A percentile compares a stretch with the other conserved stretches of the same genome.
Evolutionary conservation across 2,797 vertebrate genomes (phyloP).

Genomic region (Gallinago solitaria): DNA sequence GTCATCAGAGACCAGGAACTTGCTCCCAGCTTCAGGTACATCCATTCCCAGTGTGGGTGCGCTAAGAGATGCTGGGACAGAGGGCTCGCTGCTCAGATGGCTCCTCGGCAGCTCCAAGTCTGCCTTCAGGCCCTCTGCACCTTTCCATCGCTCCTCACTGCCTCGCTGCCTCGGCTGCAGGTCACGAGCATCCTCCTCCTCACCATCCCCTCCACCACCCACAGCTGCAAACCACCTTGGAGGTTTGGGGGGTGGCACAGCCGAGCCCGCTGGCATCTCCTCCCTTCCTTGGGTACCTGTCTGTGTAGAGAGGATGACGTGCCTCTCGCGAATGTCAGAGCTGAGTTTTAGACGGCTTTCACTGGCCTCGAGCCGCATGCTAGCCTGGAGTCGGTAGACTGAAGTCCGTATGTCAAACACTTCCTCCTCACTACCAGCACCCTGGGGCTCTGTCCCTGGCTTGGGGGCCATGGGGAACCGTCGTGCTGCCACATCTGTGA

Average conservation of each 20-base stretch:
- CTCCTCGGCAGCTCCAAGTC: accelerated
- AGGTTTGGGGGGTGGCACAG: slow-evolving; percentile 63
- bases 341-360: neutral
- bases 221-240: slow-evolving; percentile 45
- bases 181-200: neutral
- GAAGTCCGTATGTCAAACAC: neutral
- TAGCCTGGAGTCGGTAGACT: neutral
- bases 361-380: neutral
- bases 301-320: neutral
- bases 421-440: neutral
- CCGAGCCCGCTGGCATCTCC: neutral
- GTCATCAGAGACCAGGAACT: accelerated
- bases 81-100: neutral
- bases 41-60: accelerated
- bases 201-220: neutral
- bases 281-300: neutral
- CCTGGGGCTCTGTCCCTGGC: neutral
- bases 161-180: neutral
- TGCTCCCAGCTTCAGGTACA: accelerated
- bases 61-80: neutral
- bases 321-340: neutral
- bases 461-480: neutral
- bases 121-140: neutral
- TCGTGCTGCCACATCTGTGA: neutral
- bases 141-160: accelerated